Conservation (phyloP, 2,113 vertebrate genomes). For the Macquaria ambigua region DNA sequence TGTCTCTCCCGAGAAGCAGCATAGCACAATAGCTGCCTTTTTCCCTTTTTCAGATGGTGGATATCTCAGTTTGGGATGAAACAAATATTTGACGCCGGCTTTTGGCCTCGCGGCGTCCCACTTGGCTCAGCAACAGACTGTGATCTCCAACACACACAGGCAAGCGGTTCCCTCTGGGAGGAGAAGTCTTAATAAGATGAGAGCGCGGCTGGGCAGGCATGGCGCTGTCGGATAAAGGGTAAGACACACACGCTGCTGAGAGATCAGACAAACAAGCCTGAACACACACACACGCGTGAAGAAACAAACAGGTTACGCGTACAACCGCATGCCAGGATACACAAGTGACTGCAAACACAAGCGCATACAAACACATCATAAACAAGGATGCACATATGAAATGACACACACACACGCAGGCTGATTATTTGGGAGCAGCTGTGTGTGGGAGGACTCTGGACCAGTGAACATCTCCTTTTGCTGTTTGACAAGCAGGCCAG, state of each 20-base stretch:
- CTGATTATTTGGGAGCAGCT: constrained; percentile 72
- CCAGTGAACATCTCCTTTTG: constrained; percentile 61
- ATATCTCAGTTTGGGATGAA: constrained; percentile 42
- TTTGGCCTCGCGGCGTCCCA: constrained; percentile 24
- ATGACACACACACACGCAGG: constrained; percentile 20
- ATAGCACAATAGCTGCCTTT: neutral
- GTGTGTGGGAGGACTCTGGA: constrained; percentile 74
- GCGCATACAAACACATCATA: constrained; percentile 17
- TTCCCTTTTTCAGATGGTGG: constrained; percentile 25
- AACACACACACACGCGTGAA: constrained; percentile 2
- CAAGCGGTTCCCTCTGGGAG: constrained; percentile 23
- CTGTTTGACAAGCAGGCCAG: constrained; percentile 52
- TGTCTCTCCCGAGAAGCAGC: constrained; percentile 1
- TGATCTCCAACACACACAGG: constrained; percentile 28
- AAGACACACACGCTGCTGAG: constrained; percentile 10
- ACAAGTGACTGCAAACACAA: constrained; percentile 29
- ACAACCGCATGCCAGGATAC: neutral
- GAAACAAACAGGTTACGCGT: constrained; percentile 13
- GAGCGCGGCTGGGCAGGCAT: constrained; percentile 45
- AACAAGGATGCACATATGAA: constrained; percentile 34
- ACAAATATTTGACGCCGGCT: constrained; percentile 28
- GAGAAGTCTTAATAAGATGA: constrained; percentile 54
- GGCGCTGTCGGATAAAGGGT: constrained; percentile 39
- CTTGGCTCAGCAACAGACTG: constrained; percentile 42
- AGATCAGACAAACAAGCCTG: constrained; percentile 38